Evolutionary conservation across 2,113 vertebrate species (phyloP), one percentile per base, ranked within the genome.

Genomic region (Podarcis raffonei): DNA sequence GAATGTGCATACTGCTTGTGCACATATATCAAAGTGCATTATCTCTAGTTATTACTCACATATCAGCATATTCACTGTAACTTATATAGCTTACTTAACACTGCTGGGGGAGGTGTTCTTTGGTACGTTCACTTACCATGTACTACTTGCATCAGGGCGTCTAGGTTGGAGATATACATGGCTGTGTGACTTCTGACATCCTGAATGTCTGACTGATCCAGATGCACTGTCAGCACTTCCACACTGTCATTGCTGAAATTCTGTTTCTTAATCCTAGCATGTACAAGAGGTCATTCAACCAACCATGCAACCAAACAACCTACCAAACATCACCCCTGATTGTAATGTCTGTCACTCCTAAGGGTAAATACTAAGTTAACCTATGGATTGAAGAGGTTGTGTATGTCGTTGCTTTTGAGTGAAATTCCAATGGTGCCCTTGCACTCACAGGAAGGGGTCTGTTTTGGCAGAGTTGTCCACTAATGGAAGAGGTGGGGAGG

Each of bases 131-230:
- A 87, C 91, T 94, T 92, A 94, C 95, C 0, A 0, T 0, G 1
- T 30, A 80, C 0, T 0, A 0, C 0, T 3, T 0, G 0, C 86
- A 91, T 35, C 25, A 62, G 0, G 0, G 0, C 0, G 5, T 27
- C 6, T 76, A 94, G 30, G 0, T 0, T 0, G 0, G 0, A 0
- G 16, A 32, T 0, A 0, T 81, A 71, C 0, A 1, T 0, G 1
- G 0, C 0, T 0, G 0, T n/a, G 6, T 5, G 0, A 0, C 0
- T 0, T 4, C 0, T 8, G 6, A 0, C 69, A 0, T 0, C 0
- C 11, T 0, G 0, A 0, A 53, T 7, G 2, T 0, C 2, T 20
- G 0, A 2, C 2, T 1, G 0, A 5, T 81, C 1, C 88, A 85
- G 32, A n/a, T 88, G 2, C 35, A 57, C 0, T 1, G 18, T 16